phyloP scores from a whole-genome alignment of 2,888 invertebrate genomes.

The Harpagoxenus sublaevis region DNA sequence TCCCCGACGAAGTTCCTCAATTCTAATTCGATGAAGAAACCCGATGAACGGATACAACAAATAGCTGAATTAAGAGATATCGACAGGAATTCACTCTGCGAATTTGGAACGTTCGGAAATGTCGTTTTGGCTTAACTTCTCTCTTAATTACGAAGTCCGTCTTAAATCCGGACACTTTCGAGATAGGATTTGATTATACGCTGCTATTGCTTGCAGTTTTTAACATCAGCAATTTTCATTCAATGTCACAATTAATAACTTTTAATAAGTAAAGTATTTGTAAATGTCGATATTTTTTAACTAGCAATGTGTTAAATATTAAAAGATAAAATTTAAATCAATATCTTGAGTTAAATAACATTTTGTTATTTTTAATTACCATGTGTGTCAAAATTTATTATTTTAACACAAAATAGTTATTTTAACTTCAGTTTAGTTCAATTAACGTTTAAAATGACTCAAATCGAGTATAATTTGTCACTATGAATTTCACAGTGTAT shows the following conservation, averaged over 20 bases:
- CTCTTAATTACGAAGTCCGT: conserved; percentile 23
- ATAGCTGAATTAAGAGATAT: conserved; percentile 34
- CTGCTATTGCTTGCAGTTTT: background rate
- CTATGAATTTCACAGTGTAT: background rate
- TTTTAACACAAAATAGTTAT: too few species aligned
- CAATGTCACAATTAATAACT: background rate
- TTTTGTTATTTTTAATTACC: too few species aligned
- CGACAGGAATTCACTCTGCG: conserved; percentile 23
- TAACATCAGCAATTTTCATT: background rate
- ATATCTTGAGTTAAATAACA: too few species aligned
- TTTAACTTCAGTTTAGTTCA: too few species aligned
- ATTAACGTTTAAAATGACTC: too few species aligned
- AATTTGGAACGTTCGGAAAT: conserved; percentile 27
- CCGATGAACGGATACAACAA: conserved; percentile 20
- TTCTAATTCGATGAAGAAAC: conserved; percentile 38
- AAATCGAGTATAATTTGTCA: too few species aligned
- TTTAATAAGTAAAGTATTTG: background rate
- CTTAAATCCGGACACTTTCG: background rate
- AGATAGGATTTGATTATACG: background rate
- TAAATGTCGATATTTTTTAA: background rate
- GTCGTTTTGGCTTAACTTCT: conserved; percentile 30
- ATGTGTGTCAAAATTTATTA: too few species aligned
- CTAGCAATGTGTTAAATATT: background rate
- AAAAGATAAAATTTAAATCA: too few species aligned
- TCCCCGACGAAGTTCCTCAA: conserved; percentile 17